Conservation (phyloP, 2,113 vertebrate species). For the Triplophysa tibetana region DNA sequence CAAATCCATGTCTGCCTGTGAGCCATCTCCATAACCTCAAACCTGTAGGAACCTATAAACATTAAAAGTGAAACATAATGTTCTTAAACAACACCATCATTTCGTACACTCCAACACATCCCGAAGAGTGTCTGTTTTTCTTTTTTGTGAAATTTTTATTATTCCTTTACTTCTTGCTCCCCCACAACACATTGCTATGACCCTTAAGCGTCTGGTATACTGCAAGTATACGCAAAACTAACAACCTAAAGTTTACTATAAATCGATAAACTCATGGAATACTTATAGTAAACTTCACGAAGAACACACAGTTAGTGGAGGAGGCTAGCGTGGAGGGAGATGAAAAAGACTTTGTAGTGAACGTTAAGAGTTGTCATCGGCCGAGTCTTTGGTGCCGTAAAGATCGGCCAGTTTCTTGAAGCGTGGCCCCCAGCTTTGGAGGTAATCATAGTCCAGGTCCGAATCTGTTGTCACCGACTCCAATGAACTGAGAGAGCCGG, state of each 20-base stretch:
- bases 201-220: conserved; percentile 49
- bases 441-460: conserved; percentile 99
- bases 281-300: conserved; percentile 63
- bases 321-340: conserved; percentile 15
- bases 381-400: conserved; percentile 98
- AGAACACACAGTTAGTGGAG: conserved; percentile 55
- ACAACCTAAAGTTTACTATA: conserved; percentile 63
- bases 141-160: conserved; percentile 43
- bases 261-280: conserved; percentile 59
- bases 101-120: conserved; percentile 46
- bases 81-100: conserved; percentile 31
- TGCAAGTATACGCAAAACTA: conserved; percentile 49
- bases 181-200: conserved; percentile 41
- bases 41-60: conserved; percentile 60
- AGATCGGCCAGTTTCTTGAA: conserved; percentile 99
- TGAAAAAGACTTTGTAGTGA: conserved; percentile 43
- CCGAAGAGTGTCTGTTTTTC: conserved; percentile 42
- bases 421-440: conserved; percentile 98
- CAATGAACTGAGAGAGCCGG: conserved; percentile 94
- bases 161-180: conserved; percentile 44
- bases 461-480: conserved; percentile 97
- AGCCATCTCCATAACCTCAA: conserved; percentile 48
- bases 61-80: conserved; percentile 47
- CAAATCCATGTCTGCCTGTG: conserved; percentile 70
- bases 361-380: conserved; percentile 92